Evolutionary conservation across 2,113 vertebrate genomes (phyloP).

Genomic region (Dicerorhinus sumatrensis): DNA sequence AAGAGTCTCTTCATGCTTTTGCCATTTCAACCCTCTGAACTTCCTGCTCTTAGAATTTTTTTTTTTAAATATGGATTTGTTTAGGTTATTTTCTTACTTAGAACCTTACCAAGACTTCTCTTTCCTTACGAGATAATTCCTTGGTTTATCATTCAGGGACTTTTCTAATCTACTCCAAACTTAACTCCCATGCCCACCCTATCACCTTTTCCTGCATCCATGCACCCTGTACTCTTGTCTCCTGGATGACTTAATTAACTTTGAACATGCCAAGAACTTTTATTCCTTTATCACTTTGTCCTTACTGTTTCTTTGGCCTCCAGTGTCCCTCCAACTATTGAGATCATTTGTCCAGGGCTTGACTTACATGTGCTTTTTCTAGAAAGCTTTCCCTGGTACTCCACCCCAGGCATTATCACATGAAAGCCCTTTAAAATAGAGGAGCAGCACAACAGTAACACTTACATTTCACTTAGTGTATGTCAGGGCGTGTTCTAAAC

Average conservation of each 20-base stretch:
- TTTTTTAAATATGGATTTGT: not conserved
- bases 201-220: not conserved
- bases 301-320: not conserved
- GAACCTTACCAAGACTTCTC: not conserved
- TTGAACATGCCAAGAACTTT: not conserved
- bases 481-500: not conserved
- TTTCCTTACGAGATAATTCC: not conserved
- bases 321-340: not conserved
- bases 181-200: not conserved
- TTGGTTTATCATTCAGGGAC: not conserved
- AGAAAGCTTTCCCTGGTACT: rapidly evolving
- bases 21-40: not conserved
- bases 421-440: not conserved
- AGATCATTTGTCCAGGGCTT: not conserved
- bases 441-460: not conserved
- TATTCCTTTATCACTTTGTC: not conserved
- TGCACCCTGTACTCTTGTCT: not conserved
- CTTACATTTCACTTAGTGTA: not conserved
- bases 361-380: not conserved
- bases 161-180: not conserved
- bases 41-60: not conserved
- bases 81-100: constrained; percentile 5
- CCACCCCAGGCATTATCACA: too few relatives aligned
- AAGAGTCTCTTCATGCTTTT: not conserved
- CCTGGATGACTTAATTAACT: not conserved